phyloP scores from a whole-genome alignment of 2,888 invertebrate genomes.

The Cyclophora punctaria region DNA sequence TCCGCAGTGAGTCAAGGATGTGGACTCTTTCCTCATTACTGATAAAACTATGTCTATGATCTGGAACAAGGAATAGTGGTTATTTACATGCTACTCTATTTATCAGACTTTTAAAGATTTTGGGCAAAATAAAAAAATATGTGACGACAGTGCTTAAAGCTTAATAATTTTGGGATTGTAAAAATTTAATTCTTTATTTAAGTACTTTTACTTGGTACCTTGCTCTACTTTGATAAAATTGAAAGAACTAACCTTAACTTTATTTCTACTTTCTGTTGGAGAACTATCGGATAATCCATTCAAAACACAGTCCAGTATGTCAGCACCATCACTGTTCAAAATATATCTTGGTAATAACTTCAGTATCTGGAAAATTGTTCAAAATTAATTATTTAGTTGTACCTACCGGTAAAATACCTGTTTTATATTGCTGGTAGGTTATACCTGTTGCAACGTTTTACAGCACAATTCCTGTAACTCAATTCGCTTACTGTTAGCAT shows the following conservation, averaged over 20 bases:
- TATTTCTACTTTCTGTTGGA: conserved; percentile 24
- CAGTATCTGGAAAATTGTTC: conserved; percentile 37
- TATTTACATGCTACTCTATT: too few species aligned
- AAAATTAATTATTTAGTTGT: background rate
- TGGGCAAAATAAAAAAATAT: too few species aligned
- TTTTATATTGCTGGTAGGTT: background rate
- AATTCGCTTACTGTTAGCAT: conserved; percentile 40
- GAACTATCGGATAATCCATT: conserved; percentile 46
- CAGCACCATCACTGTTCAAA: conserved; percentile 49
- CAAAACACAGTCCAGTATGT: conserved; percentile 47
- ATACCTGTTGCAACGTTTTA: conserved; percentile 43
- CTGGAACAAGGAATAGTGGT: conserved; percentile 23
- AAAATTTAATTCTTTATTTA: too few species aligned
- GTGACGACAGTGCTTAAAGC: too few species aligned
- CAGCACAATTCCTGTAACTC: conserved; percentile 48
- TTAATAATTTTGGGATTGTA: too few species aligned
- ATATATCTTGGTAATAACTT: conserved; percentile 44
- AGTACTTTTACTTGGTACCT: too few species aligned
- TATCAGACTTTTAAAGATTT: too few species aligned
- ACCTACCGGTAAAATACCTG: background rate
- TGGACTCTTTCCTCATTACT: conserved; percentile 47
- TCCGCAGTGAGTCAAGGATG: conserved; percentile 53
- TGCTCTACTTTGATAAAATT: too few species aligned
- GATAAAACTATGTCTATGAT: conserved; percentile 44
- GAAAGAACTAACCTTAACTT: conserved; percentile 40